Conservation (phyloP, 2,797 vertebrate genomes). For the Moxostoma hubbsi region DNA sequence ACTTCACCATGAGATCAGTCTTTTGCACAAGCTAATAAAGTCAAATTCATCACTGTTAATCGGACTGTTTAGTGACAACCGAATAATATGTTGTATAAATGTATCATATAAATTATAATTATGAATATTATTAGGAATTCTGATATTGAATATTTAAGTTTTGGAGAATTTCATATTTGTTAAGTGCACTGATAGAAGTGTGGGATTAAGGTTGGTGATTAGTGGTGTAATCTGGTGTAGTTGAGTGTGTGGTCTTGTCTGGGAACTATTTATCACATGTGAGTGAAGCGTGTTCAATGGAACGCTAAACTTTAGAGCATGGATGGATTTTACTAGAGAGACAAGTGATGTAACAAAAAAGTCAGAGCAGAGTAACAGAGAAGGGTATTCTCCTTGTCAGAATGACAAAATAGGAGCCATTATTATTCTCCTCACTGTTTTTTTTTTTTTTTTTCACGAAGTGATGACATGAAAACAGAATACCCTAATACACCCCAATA, state of each 20-base stretch:
- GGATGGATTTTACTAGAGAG: conserved; percentile 37
- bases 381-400: not conserved
- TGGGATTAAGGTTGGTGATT: conserved; percentile 3
- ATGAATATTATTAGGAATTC: not conserved
- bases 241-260: conserved; percentile 18
- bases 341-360: conserved; percentile 27
- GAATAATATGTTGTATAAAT: not conserved
- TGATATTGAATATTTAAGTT: not conserved
- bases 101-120: not conserved
- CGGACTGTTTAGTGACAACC: not conserved
- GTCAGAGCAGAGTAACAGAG: conserved; percentile 38
- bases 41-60: not conserved
- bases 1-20: no score
- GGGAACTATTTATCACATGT: conserved; percentile 13
- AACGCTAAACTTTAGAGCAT: not conserved
- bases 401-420: conserved; percentile 28
- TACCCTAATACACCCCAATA: conserved; percentile 10
- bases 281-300: conserved; percentile 19
- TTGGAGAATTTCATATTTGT: not conserved
- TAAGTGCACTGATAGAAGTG: not conserved
- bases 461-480: conserved; percentile 42
- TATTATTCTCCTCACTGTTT: conserved; percentile 27
- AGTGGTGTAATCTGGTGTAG: conserved; percentile 4
- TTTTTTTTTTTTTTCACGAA: conserved; percentile 8
- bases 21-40: not conserved